These are phyloP conservation scores for Danionella cerebrum DNA, from an alignment of 2,113 vertebrate genomes.

Conservation along the genomic window DNA sequence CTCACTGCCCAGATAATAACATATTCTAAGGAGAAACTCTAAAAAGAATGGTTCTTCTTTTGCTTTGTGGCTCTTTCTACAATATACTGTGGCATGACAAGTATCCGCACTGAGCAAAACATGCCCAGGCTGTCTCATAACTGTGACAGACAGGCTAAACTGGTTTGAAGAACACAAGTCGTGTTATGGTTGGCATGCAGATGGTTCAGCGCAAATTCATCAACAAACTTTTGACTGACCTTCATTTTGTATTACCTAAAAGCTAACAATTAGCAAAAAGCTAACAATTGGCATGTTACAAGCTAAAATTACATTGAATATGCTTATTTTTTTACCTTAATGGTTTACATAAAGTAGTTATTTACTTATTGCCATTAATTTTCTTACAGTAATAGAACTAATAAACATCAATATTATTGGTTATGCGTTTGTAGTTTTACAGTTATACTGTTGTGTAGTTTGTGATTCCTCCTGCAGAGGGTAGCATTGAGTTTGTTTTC, in stretches of 20 bases:
- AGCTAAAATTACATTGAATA: no score
- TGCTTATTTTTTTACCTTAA: no score
- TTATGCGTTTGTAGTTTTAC: no score
- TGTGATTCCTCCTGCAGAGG: no score
- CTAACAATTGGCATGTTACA: no score
- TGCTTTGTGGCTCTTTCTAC: neutral
- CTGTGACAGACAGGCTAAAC: slow-evolving; percentile 13
- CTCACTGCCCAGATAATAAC: neutral
- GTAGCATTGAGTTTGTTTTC: no score
- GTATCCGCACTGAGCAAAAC: neutral
- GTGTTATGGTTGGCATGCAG: neutral
- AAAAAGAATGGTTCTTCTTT: neutral
- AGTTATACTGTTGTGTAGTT: no score
- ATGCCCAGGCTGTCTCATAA: neutral
- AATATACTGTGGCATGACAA: neutral
- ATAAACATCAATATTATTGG: no score
- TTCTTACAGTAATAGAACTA: no score
- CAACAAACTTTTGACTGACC: neutral
- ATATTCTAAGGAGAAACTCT: neutral
- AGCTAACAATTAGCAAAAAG: no score
- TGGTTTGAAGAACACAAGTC: neutral
- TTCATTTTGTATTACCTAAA: neutral
- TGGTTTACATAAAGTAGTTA: no score
- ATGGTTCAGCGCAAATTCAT: neutral
- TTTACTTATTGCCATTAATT: no score